These are phyloP conservation scores for Alosa sapidissima DNA, from an alignment of 2,797 vertebrate species.

Conservation along the genomic window DNA sequence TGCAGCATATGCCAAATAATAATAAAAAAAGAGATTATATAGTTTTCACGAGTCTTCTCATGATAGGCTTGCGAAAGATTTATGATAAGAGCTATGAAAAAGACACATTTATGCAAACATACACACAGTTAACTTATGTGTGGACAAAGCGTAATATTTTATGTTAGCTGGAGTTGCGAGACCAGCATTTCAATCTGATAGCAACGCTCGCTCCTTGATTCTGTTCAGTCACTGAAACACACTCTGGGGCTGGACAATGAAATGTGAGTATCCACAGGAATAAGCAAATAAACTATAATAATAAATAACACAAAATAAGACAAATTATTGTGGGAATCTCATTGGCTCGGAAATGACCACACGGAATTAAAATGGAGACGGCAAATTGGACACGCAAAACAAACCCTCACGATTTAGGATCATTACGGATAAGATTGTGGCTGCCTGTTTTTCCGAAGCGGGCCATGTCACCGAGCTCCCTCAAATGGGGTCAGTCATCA, in stretches of 20 bases:
- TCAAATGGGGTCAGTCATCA: constrained; percentile 29
- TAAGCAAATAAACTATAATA: constrained; percentile 40
- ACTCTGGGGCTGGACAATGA: not conserved
- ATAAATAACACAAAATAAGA: constrained; percentile 26
- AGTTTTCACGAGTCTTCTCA: not conserved
- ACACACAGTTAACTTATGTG: not conserved
- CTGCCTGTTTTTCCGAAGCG: not conserved
- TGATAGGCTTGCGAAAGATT: not conserved
- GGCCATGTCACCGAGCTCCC: not conserved
- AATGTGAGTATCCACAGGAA: constrained; percentile 25
- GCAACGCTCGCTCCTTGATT: not conserved
- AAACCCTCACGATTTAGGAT: constrained; percentile 45
- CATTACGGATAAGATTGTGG: constrained; percentile 41
- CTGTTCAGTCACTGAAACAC: not conserved
- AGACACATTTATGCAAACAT: not conserved
- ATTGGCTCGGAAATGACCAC: not conserved
- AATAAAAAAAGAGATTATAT: not conserved
- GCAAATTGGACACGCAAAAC: constrained; percentile 45
- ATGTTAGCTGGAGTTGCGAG: not conserved
- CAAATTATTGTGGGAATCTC: not conserved
- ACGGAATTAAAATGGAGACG: not conserved
- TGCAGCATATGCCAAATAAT: not conserved
- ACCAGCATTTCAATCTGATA: constrained; percentile 1
- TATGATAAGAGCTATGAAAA: not conserved
- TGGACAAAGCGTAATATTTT: not conserved